These are phyloP conservation scores for Pyrrhosoma nymphula DNA, from an alignment of 2,888 invertebrate species.

Conservation along the genomic window DNA sequence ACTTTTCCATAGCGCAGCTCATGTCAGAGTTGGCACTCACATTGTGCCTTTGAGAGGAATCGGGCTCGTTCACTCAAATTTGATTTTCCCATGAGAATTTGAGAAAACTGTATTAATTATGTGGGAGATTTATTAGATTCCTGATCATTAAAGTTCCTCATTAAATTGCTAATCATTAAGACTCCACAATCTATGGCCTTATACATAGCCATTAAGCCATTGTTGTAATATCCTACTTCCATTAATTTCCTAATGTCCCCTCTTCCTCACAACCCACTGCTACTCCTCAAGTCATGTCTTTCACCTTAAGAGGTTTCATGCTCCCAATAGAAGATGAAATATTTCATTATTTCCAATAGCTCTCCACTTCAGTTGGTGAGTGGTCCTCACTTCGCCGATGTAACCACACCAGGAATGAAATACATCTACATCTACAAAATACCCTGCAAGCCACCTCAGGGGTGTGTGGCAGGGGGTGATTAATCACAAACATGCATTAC, in stretches of 20 bases:
- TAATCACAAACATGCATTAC: too few relatives aligned
- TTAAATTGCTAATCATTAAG: background rate
- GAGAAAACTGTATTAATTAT: background rate
- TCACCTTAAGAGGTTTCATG: too few relatives aligned
- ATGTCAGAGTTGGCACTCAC: background rate
- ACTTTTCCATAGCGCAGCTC: background rate
- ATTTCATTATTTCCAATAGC: background rate
- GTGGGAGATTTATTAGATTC: background rate
- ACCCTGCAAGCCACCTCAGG: too few relatives aligned
- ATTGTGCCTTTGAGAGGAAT: background rate
- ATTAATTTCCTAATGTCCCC: background rate
- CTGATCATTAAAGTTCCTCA: background rate
- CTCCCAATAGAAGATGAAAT: too few relatives aligned
- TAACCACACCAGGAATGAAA: too few relatives aligned
- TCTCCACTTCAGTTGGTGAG: background rate
- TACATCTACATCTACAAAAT: too few relatives aligned
- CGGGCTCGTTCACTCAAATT: background rate
- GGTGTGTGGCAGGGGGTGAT: too few relatives aligned
- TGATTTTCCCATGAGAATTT: background rate
- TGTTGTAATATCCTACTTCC: background rate
- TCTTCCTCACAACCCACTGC: too few relatives aligned
- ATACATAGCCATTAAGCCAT: background rate
- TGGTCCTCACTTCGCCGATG: background rate
- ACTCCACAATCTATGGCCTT: background rate
- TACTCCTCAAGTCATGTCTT: too few relatives aligned